A percentile compares a stretch with the other conserved stretches of the same genome.
Evolutionary conservation across 2,113 vertebrate genomes (phyloP).

Genomic region (Felis catus): F.catus_Fca126_mat1.0 CM031412.1:53674501-53675000

Average conservation of each 20-base stretch:
- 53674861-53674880: background rate
- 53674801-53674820: background rate
- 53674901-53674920: background rate
- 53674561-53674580: background rate
- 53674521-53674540: no score
- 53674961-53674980: no score
- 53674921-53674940: no score
- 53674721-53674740: background rate
- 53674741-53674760: background rate
- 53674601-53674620: background rate
- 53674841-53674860: background rate
- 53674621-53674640: background rate
- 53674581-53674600: background rate
- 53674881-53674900: constrained; percentile 5
- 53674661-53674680: background rate
- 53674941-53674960: no score
- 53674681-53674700: background rate
- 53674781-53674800: background rate
- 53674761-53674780: background rate
- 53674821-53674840: background rate
- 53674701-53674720: background rate
- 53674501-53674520: no score
- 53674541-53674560: no score
- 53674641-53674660: background rate
- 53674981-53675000: no score